Conservation (phyloP, 1,140 invertebrate species). For the Drosophila burlai region DNA sequence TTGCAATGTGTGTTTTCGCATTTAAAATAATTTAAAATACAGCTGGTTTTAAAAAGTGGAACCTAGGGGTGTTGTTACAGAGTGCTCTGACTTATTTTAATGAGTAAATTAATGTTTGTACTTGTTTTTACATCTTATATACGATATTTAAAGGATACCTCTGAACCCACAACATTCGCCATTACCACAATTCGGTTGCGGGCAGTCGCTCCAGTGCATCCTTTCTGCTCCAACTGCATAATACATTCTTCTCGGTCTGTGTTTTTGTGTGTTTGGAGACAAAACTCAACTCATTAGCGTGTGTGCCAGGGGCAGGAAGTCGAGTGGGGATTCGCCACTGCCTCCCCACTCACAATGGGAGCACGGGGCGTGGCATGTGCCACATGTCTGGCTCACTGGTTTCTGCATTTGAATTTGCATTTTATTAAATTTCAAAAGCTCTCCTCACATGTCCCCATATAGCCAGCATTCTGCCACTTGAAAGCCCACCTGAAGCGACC, state of each 20-base stretch:
- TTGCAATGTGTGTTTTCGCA: slow-evolving; percentile 47
- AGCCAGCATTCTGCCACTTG: slow-evolving; percentile 27
- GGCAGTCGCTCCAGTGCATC: slow-evolving; percentile 61
- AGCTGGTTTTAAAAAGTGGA: not conserved
- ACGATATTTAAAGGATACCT: not conserved
- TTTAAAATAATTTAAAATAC: slow-evolving; percentile 59
- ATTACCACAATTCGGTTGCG: slow-evolving; percentile 68
- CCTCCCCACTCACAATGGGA: slow-evolving; percentile 33
- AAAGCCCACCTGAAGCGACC: slow-evolving; percentile 56
- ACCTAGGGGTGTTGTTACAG: not conserved
- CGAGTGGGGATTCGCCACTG: not conserved
- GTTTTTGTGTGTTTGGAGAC: slow-evolving; percentile 53
- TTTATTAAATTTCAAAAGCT: slow-evolving; percentile 83
- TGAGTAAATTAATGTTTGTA: not conserved
- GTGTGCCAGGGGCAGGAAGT: slow-evolving; percentile 25
- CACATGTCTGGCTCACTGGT: slow-evolving; percentile 72
- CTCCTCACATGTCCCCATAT: slow-evolving; percentile 53
- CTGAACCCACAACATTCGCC: slow-evolving; percentile 20
- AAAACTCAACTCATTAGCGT: slow-evolving; percentile 77
- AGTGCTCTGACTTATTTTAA: not conserved
- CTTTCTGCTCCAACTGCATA: slow-evolving; percentile 62
- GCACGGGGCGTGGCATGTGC: slow-evolving; percentile 57
- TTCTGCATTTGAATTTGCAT: slow-evolving; percentile 75
- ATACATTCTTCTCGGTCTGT: slow-evolving; percentile 37
- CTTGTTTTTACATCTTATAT: not conserved